Evolutionary conservation across 2,888 invertebrate genomes (phyloP).

Genomic region (Hirtodrosophila duncani): DNA sequence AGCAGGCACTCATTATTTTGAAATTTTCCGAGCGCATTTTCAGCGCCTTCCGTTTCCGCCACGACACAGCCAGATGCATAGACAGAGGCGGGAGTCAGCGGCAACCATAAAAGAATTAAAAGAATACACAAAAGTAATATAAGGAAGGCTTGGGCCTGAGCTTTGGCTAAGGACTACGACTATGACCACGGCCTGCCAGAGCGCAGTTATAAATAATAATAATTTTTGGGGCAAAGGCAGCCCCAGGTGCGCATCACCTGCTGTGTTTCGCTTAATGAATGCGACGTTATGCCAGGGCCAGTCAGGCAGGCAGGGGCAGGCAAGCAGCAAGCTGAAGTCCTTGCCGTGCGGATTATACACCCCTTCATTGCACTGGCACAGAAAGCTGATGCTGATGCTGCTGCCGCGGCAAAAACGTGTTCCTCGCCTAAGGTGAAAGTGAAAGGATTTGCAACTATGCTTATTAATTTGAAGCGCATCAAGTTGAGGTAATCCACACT

Average conservation of each 20-base stretch:
- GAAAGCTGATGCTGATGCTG: too few relatives aligned
- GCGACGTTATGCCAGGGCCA: conserved; percentile 38
- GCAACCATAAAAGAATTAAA: conserved; percentile 60
- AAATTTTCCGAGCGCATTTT: conserved; percentile 75
- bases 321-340: conserved; percentile 12
- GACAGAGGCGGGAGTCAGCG: conserved; percentile 8
- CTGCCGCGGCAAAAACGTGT: too few relatives aligned
- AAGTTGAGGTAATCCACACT: too few relatives aligned
- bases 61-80: conserved; percentile 28
- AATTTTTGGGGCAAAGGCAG: conserved; percentile 30
- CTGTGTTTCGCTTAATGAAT: conserved; percentile 66
- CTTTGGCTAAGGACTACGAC: neutral
- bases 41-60: conserved; percentile 72
- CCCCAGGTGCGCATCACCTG: conserved; percentile 66
- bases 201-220: conserved; percentile 67
- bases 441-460: conserved; percentile 68
- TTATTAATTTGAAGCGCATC: too few relatives aligned
- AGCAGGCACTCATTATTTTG: conserved; percentile 71
- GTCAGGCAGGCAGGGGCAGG: neutral
- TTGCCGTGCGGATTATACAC: conserved; percentile 27
- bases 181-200: conserved; percentile 30
- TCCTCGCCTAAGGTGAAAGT: conserved; percentile 28
- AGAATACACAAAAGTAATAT: conserved; percentile 23
- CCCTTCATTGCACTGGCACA: neutral
- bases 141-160: neutral